These are phyloP conservation scores for Plotosus lineatus DNA, from an alignment of 2,113 vertebrate species.

Conservation along the genomic window DNA sequence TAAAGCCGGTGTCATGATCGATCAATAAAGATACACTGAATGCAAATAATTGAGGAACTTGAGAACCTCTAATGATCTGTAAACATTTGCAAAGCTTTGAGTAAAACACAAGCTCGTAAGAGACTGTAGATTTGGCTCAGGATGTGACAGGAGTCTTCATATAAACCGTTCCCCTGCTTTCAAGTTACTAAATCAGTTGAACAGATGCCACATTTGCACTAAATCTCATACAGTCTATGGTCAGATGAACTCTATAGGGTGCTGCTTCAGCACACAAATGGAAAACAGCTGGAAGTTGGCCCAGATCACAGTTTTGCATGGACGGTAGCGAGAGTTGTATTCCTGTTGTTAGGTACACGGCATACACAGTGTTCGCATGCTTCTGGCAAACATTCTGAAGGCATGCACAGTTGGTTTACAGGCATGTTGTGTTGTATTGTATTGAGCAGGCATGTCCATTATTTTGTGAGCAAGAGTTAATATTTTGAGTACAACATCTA, in stretches of 20 bases:
- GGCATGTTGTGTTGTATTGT: not conserved
- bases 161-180: not conserved
- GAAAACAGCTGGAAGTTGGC: slow-evolving; percentile 13
- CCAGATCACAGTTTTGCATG: not conserved
- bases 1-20: not conserved
- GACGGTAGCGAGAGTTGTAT: too few relatives aligned
- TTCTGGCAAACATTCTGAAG: not conserved
- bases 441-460: not conserved
- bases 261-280: not conserved
- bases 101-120: not conserved
- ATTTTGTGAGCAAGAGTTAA: not conserved
- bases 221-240: not conserved
- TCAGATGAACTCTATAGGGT: not conserved
- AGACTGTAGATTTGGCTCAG: not conserved
- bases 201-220: not conserved
- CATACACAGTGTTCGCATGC: not conserved
- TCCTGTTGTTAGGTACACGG: not conserved
- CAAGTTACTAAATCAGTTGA: slow-evolving; percentile 5
- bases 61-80: not conserved
- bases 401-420: not conserved
- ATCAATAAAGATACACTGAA: not conserved
- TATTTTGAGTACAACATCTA: not conserved
- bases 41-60: not conserved
- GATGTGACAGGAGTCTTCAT: not conserved
- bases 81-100: not conserved